Evolutionary conservation across 2,113 vertebrate species (phyloP).

Genomic region (Drymodes brunneopygia): DNA sequence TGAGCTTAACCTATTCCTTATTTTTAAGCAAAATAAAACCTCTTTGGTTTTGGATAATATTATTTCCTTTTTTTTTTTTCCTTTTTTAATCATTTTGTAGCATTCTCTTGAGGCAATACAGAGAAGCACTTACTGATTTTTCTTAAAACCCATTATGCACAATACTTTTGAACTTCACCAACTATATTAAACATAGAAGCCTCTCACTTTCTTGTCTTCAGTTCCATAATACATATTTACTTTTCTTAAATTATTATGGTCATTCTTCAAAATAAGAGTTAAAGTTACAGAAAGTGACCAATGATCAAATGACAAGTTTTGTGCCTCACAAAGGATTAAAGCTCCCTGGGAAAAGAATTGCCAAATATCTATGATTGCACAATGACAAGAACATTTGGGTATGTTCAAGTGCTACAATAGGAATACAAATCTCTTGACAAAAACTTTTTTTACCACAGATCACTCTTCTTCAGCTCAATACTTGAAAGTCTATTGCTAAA

Average conservation of each 20-base stretch:
- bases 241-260: neutral
- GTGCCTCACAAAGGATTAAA: neutral
- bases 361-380: neutral
- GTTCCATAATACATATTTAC: neutral
- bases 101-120: neutral
- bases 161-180: neutral
- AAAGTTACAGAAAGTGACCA: neutral
- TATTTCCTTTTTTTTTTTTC: rapidly evolving
- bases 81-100: rapidly evolving
- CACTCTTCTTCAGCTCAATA: neutral
- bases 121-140: rapidly evolving
- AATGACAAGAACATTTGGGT: neutral
- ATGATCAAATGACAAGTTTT: neutral
- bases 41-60: neutral
- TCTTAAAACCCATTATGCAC: neutral
- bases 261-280: neutral
- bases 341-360: neutral
- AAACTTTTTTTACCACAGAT: neutral
- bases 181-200: neutral
- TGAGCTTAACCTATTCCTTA: neutral
- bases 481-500: neutral
- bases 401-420: neutral
- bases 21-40: neutral
- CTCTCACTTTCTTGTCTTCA: neutral
- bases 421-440: neutral